Percentiles rank a stretch among this genome's conserved stretches.
Evolutionary conservation across 2,797 vertebrate species (phyloP).

Genomic region (Chelidonichthys spinosus): DNA sequence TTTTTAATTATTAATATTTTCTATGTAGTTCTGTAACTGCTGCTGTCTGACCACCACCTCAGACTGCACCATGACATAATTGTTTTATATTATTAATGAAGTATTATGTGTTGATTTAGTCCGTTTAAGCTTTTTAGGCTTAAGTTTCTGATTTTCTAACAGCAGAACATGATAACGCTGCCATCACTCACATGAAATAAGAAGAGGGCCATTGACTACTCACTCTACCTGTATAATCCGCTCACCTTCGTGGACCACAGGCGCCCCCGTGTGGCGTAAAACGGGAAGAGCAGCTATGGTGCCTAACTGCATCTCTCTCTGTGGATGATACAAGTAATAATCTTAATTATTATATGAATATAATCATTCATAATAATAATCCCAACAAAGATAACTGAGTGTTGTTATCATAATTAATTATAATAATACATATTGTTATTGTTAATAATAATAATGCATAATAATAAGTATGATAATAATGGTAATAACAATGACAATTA

Average conservation of each 20-base stretch:
- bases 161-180: background rate
- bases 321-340: too few species aligned
- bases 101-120: background rate
- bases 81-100: background rate
- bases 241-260: conserved; percentile 27
- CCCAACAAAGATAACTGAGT: too few species aligned
- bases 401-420: too few species aligned
- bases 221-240: too few species aligned
- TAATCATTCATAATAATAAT: too few species aligned
- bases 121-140: background rate
- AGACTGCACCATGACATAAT: background rate
- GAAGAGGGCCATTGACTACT: too few species aligned
- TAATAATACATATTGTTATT: background rate
- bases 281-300: background rate
- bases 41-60: conserved; percentile 16
- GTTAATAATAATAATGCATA: background rate
- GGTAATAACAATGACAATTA: background rate
- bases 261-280: conserved; percentile 35
- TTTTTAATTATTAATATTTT: background rate
- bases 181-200: background rate
- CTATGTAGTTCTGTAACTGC: background rate
- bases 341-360: too few species aligned
- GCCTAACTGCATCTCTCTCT: background rate
- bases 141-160: too few species aligned
- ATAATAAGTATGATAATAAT: too few species aligned